These are phyloP conservation scores for Microctonus aethiopoides DNA, from an alignment of 2,888 invertebrate species.

Conservation along the genomic window DNA sequence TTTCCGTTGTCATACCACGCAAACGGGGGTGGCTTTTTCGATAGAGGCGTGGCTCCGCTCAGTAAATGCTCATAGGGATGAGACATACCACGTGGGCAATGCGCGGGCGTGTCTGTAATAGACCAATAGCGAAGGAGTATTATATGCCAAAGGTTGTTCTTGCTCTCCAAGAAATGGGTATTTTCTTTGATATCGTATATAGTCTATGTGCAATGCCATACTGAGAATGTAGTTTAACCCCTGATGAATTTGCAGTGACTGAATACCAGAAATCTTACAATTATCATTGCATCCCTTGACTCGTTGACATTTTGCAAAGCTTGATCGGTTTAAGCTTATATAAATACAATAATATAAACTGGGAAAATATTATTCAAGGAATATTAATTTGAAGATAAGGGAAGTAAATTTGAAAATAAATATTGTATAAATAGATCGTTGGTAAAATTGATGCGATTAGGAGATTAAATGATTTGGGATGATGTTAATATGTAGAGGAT, in stretches of 20 bases:
- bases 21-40: slow-evolving; percentile 50
- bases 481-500: neutral
- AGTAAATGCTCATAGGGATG: slow-evolving; percentile 33
- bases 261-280: slow-evolving; percentile 29
- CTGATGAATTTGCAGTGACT: slow-evolving; percentile 29
- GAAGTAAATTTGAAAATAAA: no score
- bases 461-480: no score
- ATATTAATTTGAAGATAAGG: no score
- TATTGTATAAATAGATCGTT: no score
- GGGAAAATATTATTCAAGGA: slow-evolving; percentile 1
- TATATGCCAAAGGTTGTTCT: neutral
- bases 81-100: slow-evolving; percentile 41
- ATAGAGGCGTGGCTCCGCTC: slow-evolving; percentile 37
- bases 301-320: no score
- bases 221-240: slow-evolving; percentile 28
- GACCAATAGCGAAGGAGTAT: slow-evolving; percentile 44
- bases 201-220: slow-evolving; percentile 2
- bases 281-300: slow-evolving; percentile 25
- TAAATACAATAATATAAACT: neutral
- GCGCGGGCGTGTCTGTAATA: slow-evolving; percentile 51
- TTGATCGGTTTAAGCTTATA: neutral
- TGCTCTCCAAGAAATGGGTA: slow-evolving; percentile 13
- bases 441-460: no score
- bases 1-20: slow-evolving; percentile 46
- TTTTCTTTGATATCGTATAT: slow-evolving; percentile 16